Evolutionary conservation across 2,113 vertebrate genomes (phyloP), one percentile per base, ranked within the genome.

Genomic region (Anser brachyrhynchus): DNA sequence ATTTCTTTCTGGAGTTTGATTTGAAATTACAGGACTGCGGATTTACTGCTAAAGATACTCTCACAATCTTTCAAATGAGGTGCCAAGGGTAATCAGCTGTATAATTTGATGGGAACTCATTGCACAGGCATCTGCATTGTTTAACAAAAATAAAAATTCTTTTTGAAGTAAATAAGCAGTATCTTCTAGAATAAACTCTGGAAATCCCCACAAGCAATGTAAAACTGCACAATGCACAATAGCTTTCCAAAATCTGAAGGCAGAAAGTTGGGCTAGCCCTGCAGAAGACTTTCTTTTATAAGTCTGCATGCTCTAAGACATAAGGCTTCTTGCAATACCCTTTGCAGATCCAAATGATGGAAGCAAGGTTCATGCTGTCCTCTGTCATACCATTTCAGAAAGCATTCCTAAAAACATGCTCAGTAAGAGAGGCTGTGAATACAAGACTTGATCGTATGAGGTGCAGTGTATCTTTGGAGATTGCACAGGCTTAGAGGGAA

Each of bases 141-240:
- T 90, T 77, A 94, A 62, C 52, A 88, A 89, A 92, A 94, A 61
- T 31, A 46, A 90, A 83, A 93, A 73, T 59, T 55, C 11, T 46
- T 7, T 86, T 88, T 66, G 23, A 62, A 70, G 67, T 64, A 93
- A 77, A 55, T 51, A 85, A 70, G 4, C 4, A 1, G 4, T 22
- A 11, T 69, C 39, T 61, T 84, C 51, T 37, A 59, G 64, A 87
- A 82, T 57, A 64, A 80, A 37, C 20, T 85, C 64, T 92, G 54
- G 33, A 93, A 87, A 84, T 69, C 55, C 41, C 59, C 43, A 10
- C 44, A 61, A 84, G 31, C 3, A 31, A 23, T 61, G n/a, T 37
- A 72, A 73, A 82, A 57, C 10, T 65, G 31, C n/a, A 73, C 5
- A 54, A n/a, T 1, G 1, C 3, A 7, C 31, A 58, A 28, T 19